Conservation (phyloP, 2,888 invertebrate genomes). For the Cryptocheilus praepositus region DNA sequence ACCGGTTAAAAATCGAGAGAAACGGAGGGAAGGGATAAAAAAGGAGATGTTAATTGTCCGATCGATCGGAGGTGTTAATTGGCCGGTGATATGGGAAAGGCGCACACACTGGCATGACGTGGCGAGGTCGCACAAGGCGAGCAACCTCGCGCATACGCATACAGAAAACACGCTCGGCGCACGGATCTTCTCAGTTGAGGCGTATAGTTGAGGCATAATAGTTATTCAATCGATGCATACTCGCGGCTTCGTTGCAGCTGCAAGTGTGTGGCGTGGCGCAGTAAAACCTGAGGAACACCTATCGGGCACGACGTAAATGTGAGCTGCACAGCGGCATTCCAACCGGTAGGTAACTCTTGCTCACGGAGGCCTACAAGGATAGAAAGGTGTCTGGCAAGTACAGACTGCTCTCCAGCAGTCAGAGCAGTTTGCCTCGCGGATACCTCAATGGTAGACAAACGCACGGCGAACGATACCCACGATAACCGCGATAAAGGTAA, state of each 20-base stretch:
- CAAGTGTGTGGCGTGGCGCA: neutral
- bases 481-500: neutral
- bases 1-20: too few species aligned
- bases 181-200: constrained; percentile 1
- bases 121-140: constrained; percentile 66
- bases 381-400: constrained; percentile 60
- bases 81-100: constrained; percentile 8
- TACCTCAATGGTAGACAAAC: constrained; percentile 9
- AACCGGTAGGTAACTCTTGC: constrained; percentile 62
- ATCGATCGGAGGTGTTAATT: constrained; percentile 13
- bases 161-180: neutral
- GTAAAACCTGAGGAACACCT: constrained; percentile 52
- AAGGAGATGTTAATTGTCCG: too few species aligned
- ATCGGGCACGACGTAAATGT: constrained; percentile 40
- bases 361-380: constrained; percentile 53
- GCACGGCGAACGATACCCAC: neutral
- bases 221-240: constrained; percentile 35
- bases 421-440: constrained; percentile 36
- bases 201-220: constrained; percentile 26
- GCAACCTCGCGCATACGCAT: constrained; percentile 56
- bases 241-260: neutral
- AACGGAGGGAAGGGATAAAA: constrained; percentile 1
- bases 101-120: constrained; percentile 47
- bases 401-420: constrained; percentile 39
- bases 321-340: constrained; percentile 49